These are phyloP conservation scores for Asarcornis scutulata DNA, from an alignment of 2,113 vertebrate genomes.

Conservation along the genomic window DNA sequence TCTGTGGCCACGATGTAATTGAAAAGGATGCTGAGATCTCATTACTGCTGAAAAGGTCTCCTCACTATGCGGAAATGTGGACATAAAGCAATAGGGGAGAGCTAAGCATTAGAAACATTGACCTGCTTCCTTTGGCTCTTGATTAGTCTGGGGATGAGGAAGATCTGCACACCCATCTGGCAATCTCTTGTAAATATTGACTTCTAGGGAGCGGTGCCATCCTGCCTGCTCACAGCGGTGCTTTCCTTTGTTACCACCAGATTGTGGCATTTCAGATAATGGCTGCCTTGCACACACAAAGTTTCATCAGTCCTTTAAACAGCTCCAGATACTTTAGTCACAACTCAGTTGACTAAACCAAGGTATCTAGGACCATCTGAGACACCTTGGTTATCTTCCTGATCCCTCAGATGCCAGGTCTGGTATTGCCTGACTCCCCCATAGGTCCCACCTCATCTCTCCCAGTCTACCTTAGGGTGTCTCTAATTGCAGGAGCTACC, in stretches of 20 bases:
- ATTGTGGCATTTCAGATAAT: conserved; percentile 16
- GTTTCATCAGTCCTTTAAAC: background rate
- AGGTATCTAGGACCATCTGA: background rate
- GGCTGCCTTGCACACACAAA: background rate
- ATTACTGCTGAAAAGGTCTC: conserved; percentile 58
- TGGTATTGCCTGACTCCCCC: background rate
- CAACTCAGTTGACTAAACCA: background rate
- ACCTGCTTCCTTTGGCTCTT: conserved; percentile 42
- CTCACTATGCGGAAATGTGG: background rate
- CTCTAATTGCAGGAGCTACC: background rate
- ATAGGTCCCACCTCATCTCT: background rate
- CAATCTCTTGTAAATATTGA: conserved; percentile 52
- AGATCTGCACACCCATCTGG: conserved; percentile 36
- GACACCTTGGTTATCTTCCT: background rate
- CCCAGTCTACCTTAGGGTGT: background rate
- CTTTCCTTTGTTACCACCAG: background rate
- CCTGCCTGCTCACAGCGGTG: background rate
- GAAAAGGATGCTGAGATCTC: conserved; percentile 55
- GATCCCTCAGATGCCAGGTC: background rate
- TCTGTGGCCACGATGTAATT: background rate
- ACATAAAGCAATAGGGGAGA: conserved; percentile 44
- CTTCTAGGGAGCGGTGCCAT: conserved; percentile 21
- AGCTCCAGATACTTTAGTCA: background rate
- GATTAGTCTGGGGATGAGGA: conserved; percentile 31
- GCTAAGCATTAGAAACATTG: conserved; percentile 33